These are phyloP conservation scores for Calephelis virginiensis DNA, from an alignment of 1,140 invertebrate species.

Conservation along the genomic window DNA sequence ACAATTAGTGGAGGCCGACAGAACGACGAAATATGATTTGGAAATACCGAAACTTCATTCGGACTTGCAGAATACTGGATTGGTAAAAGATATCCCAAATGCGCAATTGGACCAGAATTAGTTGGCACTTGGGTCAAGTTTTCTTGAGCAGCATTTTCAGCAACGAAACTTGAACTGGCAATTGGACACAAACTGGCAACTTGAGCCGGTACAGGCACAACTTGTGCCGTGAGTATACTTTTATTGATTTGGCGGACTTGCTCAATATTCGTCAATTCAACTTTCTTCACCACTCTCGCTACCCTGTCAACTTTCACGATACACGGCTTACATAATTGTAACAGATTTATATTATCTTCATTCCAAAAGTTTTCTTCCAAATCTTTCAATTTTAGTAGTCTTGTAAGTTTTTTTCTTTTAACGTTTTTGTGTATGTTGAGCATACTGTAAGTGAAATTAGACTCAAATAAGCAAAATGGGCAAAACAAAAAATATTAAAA, in stretches of 20 bases:
- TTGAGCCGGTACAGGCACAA: constrained; percentile 18
- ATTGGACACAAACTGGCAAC: not conserved
- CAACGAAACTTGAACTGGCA: no score
- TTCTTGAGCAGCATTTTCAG: not conserved
- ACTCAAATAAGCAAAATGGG: not conserved
- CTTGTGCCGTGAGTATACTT: constrained; percentile 28
- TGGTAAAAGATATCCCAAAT: no score
- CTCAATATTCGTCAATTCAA: constrained; percentile 28
- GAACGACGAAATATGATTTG: no score
- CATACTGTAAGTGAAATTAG: not conserved
- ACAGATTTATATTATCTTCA: not conserved
- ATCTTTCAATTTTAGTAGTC: not conserved
- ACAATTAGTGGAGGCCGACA: no score
- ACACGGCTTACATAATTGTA: constrained; percentile 10
- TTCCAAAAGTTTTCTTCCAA: not conserved
- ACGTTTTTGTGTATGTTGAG: constrained; percentile 1
- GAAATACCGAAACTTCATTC: no score
- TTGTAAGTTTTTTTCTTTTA: not conserved
- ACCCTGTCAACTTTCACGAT: constrained; percentile 1
- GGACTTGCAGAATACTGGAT: no score
- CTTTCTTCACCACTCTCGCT: constrained; percentile 19
- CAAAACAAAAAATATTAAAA: no score
- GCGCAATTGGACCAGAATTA: not conserved
- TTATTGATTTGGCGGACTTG: constrained; percentile 30
- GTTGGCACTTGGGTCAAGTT: not conserved